These are phyloP conservation scores for Cassiopea andromeda DNA, from an alignment of 30 jellyfish, hydroid and myxozoan species.

Conservation along the genomic window DNA sequence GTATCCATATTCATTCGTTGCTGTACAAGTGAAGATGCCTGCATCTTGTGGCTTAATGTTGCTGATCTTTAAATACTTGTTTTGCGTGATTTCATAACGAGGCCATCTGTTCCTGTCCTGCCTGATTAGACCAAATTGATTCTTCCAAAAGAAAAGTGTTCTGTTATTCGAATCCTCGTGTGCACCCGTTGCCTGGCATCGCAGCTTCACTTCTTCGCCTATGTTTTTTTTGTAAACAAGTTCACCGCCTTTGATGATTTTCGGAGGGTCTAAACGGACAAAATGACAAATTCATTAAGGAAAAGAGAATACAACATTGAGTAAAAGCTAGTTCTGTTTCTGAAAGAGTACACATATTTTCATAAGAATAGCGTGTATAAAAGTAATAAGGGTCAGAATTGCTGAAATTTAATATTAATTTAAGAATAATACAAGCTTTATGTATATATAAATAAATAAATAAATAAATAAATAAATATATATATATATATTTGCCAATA, in stretches of 20 bases:
- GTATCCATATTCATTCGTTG: constrained; percentile 65
- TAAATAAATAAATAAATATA: no score
- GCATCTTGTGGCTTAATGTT: constrained; percentile 74
- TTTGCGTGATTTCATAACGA: constrained; percentile 71
- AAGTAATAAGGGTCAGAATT: no score
- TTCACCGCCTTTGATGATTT: constrained; percentile 37
- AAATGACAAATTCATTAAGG: no score
- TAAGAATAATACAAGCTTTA: no score
- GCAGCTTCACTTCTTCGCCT: constrained; percentile 75
- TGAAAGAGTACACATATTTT: no score
- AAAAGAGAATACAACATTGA: no score
- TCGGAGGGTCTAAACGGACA: constrained; percentile 70
- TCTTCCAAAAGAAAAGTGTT: constrained; percentile 81
- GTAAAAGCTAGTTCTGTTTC: no score
- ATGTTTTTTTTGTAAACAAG: constrained; percentile 35
- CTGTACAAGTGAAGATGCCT: constrained; percentile 74
- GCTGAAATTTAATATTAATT: no score
- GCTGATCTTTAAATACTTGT: constrained; percentile 61
- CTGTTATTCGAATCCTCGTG: constrained; percentile 67
- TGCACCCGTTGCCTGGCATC: constrained; percentile 89
- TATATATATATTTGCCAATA: no score
- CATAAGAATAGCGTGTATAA: no score
- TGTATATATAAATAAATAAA: no score
- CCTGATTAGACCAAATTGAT: constrained; percentile 67
- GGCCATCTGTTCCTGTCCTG: constrained; percentile 64